phyloP scores from a whole-genome alignment of 2,797 vertebrate genomes.

The Remorina albescens region DNA sequence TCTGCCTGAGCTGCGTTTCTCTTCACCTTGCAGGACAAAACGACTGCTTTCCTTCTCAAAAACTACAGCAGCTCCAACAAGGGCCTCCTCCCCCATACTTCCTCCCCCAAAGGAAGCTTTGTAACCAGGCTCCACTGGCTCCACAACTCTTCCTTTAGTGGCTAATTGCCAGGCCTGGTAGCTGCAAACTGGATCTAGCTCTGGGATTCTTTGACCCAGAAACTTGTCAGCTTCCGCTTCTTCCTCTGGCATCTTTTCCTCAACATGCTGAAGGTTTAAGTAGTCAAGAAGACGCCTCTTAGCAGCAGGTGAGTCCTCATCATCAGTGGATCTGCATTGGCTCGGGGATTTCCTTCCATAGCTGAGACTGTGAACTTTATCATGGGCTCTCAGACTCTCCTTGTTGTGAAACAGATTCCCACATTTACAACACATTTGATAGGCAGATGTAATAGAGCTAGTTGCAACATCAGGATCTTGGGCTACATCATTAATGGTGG shows the following conservation, averaged over 20 bases:
- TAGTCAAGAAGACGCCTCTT: slow-evolving; percentile 89
- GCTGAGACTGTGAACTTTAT: slow-evolving; percentile 87
- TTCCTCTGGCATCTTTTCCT: slow-evolving; percentile 50
- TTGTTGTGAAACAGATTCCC: slow-evolving; percentile 94
- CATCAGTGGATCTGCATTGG: slow-evolving; percentile 61
- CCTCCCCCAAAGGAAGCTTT: slow-evolving; percentile 83
- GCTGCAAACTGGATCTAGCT: slow-evolving; percentile 95
- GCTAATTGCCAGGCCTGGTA: slow-evolving; percentile 97
- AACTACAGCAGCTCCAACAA: slow-evolving; percentile 86
- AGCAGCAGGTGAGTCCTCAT: slow-evolving; percentile 77
- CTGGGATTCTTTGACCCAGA: slow-evolving; percentile 88
- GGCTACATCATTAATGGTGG: slow-evolving; percentile 93
- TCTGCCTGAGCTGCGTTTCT: slow-evolving; percentile 85
- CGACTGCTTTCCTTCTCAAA: slow-evolving; percentile 90
- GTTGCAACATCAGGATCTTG: slow-evolving; percentile 87
- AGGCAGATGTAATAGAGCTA: slow-evolving; percentile 82
- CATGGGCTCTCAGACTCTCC: slow-evolving; percentile 92
- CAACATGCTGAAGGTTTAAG: slow-evolving; percentile 86
- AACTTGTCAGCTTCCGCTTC: slow-evolving; percentile 61
- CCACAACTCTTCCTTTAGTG: slow-evolving; percentile 92
- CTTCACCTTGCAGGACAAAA: slow-evolving; percentile 88
- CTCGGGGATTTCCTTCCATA: slow-evolving; percentile 60
- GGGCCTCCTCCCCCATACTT: slow-evolving; percentile 80
- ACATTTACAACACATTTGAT: slow-evolving; percentile 94
- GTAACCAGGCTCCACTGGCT: slow-evolving; percentile 87